Conservation (phyloP, 92 coral and sea anemone genomes). For the Ricordea florida region DNA sequence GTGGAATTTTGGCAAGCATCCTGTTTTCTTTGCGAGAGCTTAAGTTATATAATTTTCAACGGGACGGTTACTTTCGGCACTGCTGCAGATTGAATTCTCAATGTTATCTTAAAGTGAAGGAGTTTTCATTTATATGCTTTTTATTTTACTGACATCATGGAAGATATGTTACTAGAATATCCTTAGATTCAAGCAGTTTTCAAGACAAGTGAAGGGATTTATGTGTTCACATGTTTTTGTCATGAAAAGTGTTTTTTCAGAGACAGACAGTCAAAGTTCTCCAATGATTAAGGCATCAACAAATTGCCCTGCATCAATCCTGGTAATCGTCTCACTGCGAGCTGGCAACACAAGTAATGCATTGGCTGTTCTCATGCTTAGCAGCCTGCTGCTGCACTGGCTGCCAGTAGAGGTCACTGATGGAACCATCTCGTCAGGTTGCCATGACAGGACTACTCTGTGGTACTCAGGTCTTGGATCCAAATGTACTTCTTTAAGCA, state of each 20-base stretch:
- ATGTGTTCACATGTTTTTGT: not conserved
- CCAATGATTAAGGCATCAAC: slow-evolving; percentile 90
- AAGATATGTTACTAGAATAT: no score
- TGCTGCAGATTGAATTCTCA: no score
- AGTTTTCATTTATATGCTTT: no score
- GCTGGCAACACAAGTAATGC: slow-evolving; percentile 91
- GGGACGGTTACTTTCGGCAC: no score
- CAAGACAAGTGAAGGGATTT: not conserved
- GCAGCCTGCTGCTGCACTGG: slow-evolving; percentile 97
- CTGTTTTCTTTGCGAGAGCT: no score
- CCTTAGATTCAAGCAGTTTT: no score
- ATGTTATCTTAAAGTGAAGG: no score
- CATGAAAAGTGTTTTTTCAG: not conserved
- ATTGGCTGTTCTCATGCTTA: slow-evolving; percentile 98
- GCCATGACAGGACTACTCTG: slow-evolving; percentile 89
- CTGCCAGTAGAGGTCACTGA: slow-evolving; percentile 91
- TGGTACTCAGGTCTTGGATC: slow-evolving; percentile 96
- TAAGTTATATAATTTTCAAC: no score
- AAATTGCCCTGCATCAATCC: slow-evolving; percentile 57
- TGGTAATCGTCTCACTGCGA: slow-evolving; percentile 58
- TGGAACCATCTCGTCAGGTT: slow-evolving; percentile 78
- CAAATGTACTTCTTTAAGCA: slow-evolving; percentile 55
- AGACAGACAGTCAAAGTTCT: not conserved
- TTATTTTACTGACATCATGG: no score
- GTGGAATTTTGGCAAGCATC: no score